Conservation (phyloP, 1,140 invertebrate genomes). For the Lepidotrigona ventralis region DNA sequence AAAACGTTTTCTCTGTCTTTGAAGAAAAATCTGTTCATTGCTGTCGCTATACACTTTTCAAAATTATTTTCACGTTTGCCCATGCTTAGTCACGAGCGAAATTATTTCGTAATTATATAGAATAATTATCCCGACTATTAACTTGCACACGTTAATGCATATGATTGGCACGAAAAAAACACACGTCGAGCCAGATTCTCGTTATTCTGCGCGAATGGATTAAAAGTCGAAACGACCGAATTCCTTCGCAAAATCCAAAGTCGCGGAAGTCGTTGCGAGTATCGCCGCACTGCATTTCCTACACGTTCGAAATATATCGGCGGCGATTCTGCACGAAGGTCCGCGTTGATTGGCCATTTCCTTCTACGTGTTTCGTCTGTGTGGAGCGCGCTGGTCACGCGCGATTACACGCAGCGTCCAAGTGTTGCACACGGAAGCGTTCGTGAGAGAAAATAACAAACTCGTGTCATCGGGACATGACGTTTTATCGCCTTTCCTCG, state of each 20-base stretch:
- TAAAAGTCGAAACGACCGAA: not conserved
- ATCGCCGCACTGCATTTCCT: constrained; percentile 8
- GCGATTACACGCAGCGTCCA: constrained; percentile 51
- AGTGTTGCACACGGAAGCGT: constrained; percentile 62
- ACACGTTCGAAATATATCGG: constrained; percentile 45
- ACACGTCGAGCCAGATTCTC: no score
- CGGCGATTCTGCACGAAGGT: constrained; percentile 58
- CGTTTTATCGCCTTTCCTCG: constrained; percentile 18
- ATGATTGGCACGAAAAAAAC: no score
- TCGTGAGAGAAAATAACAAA: constrained; percentile 53
- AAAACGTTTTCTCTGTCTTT: no score
- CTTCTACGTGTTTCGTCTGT: constrained; percentile 61
- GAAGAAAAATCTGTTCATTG: no score
- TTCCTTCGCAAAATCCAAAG: not conserved
- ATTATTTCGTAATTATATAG: no score
- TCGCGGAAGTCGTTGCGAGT: not conserved
- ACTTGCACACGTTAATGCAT: no score
- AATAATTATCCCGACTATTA: no score
- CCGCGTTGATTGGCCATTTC: constrained; percentile 66
- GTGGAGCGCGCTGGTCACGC: constrained; percentile 15
- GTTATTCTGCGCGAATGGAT: no score
- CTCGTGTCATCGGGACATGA: constrained; percentile 23
- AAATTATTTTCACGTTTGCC: no score
- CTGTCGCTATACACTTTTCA: no score
- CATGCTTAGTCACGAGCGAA: no score